Evolutionary conservation across 2,888 invertebrate species (phyloP), one percentile per base, ranked within the genome.

Genomic region (Agrochola lota): DNA sequence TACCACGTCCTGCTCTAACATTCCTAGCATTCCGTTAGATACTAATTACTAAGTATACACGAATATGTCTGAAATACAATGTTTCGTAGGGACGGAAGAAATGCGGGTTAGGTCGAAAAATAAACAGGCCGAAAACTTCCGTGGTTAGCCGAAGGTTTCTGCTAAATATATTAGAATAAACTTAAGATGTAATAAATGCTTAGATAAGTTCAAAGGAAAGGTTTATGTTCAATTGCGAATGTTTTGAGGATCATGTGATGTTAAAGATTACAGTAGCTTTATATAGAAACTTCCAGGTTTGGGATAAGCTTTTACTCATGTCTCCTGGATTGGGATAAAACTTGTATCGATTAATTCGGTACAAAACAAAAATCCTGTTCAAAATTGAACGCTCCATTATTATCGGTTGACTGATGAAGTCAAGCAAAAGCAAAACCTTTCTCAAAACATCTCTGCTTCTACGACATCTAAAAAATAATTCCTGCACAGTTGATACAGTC

Each of bases 31-130:
- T 49, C 71, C 63, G 17, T 30, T 63, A 40, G 9, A 62, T 74
- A 80, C 62, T 80, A 84, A 82, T 80, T 74, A 74, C 70, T 30
- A 46, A 71, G 30, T 40, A 40, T 68, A 62, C 70, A 63, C 6
- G 23, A 59, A 40, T 60, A 68, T 84, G 55, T 72, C 52, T 62
- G 66, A 62, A 23, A 49, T 49, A 52, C n/a, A 63, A 23, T n/a
- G 62, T 60, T 66, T 49, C n/a, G 35, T 80, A 80, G 71, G 26
- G 80, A 55, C 49, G 68, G 11, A 12, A 23, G n/a, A 52, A 68
- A 69, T 85, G 70, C 17, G n/a, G 62, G 30, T n/a, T n/a, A n/a
- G n/a, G n/a, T n/a, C n/a, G n/a, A n/a, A n/a, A n/a, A n/a, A n/a
- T n/a, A n/a, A n/a, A n/a, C n/a, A n/a, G n/a, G n/a, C 43, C 70